Base-by-base conservation (phyloP, 1,140 invertebrate species). In the Ruditapes philippinarum region DNA sequence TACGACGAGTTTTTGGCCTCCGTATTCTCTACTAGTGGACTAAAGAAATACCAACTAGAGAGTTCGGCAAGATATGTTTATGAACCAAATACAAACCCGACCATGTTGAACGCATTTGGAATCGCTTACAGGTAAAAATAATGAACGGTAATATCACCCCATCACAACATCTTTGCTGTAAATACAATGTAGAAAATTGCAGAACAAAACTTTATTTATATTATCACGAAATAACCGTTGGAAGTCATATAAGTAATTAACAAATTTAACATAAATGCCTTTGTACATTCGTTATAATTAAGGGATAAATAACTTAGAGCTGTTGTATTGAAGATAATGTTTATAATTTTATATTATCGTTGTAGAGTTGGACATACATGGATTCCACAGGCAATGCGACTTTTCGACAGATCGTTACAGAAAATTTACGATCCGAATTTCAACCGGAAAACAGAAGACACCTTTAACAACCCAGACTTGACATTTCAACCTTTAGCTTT, bases 1-100 rank as follows among this genome's bases (percentile, higher is more conserved):
- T 98, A 98, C 93, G 97, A 98, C 91, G 98, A 98, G 95, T 98
- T 97, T 94, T 95, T 99, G 22, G 98, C 98, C 0, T 19, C 80
- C 2, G 38, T 82, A 28, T 25, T 82, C n/a, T 65, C 80, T 14
- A 0, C 14, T 0, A 19, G 22, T 5, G 28, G 28, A 7, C 0
- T 82, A 45, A 28, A 19, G 25, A 42, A 36, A 28, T 82, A 65
- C 60, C 17, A 82, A n/a, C 80, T 82, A 0, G 22, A 22, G 28
- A 82, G 54, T n/a, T 5, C 3, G 12, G 45, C 31, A 17, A 1
- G 3, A 17, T 79, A 79, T 25, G 17, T 17, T 4, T 79, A 79
- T 22, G 28, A 79, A 2, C 33, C 76, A 22, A 28, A 19, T 11
- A 33, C 31, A 33, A 36, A 79, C 76, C 45, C 76, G 3, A 28